These are phyloP conservation scores for Himalopsyche japonica DNA, from an alignment of 2,888 invertebrate species.

Conservation along the genomic window DNA sequence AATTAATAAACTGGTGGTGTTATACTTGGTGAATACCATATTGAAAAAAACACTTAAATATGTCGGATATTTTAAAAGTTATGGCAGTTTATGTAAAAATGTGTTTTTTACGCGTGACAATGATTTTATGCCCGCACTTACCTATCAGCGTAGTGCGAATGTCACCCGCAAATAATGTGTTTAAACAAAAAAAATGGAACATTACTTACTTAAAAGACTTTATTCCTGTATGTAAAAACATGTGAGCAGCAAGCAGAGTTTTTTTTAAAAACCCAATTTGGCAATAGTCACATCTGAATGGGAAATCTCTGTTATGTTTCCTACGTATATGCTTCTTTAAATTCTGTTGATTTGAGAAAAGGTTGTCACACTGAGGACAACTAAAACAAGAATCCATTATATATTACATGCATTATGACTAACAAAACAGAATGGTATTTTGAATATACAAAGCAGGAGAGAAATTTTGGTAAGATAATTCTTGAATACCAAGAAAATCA, in stretches of 20 bases:
- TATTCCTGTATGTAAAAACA: conserved; percentile 31
- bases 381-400: conserved; percentile 11
- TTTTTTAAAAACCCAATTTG: conserved; percentile 28
- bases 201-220: conserved; percentile 28
- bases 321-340: conserved; percentile 29
- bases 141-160: no score
- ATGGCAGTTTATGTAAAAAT: no score
- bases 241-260: conserved; percentile 21
- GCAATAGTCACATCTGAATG: conserved; percentile 25
- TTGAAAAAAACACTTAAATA: no score
- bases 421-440: background rate
- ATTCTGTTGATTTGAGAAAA: conserved; percentile 23
- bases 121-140: no score
- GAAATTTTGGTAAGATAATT: background rate
- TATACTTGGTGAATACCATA: no score
- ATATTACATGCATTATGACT: background rate
- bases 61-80: no score
- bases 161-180: no score
- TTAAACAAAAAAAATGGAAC: no score
- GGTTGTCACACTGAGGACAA: conserved; percentile 17
- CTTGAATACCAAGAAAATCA: background rate
- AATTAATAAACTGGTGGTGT: no score
- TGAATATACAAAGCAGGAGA: background rate
- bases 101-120: no score
- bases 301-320: conserved; percentile 19